These are phyloP conservation scores for Maniola hyperantus DNA, from an alignment of 2,888 invertebrate genomes.

Conservation along the genomic window DNA sequence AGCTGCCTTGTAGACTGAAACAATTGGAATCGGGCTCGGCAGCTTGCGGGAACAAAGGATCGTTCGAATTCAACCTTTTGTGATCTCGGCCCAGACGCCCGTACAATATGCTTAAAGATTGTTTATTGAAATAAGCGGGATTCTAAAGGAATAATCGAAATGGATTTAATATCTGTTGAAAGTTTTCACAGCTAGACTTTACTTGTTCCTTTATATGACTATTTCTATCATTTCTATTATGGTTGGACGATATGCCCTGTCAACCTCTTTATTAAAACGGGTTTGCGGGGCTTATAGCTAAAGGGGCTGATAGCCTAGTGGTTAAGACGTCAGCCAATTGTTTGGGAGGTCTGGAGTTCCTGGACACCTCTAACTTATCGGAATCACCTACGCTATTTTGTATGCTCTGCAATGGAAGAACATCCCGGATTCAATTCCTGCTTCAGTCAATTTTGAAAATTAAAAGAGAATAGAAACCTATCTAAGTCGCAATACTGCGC, in stretches of 20 bases:
- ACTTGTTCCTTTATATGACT: not conserved
- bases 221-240: too few relatives aligned
- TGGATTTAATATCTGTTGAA: slow-evolving; percentile 14
- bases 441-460: not conserved
- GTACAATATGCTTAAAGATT: slow-evolving; percentile 54
- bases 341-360: too few relatives aligned
- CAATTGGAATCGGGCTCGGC: slow-evolving; percentile 30
- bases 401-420: not conserved
- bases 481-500: too few relatives aligned
- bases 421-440: not conserved
- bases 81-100: slow-evolving; percentile 46
- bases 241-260: too few relatives aligned
- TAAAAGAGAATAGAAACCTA: too few relatives aligned
- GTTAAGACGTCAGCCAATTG: too few relatives aligned
- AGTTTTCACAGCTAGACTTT: not conserved
- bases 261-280: too few relatives aligned
- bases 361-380: too few relatives aligned
- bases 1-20: slow-evolving; percentile 26
- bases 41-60: slow-evolving; percentile 54
- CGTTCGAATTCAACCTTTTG: slow-evolving; percentile 58
- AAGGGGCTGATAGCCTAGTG: too few relatives aligned
- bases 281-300: too few relatives aligned
- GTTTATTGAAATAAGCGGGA: slow-evolving; percentile 52
- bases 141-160: slow-evolving; percentile 5
- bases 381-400: too few relatives aligned